Percentiles rank a stretch among this genome's conserved stretches.
Conservation (phyloP, 1,140 invertebrate genomes). For the Trichomalopsis sarcophagae region DNA sequence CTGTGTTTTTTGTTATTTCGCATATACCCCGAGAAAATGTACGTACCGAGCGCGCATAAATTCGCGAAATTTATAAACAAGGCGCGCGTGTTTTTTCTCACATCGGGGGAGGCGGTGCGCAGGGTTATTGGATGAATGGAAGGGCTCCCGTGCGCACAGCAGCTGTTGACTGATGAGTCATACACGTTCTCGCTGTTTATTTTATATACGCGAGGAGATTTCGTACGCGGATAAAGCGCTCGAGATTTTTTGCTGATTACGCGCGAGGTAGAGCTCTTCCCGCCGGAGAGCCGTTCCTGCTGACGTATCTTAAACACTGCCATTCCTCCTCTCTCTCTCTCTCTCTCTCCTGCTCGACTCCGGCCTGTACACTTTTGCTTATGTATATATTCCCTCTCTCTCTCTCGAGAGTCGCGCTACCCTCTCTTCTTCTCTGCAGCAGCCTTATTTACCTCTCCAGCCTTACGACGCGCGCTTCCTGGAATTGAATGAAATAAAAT, state of each 20-base stretch:
- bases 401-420: background rate
- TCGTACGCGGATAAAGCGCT: slow-evolving; percentile 29
- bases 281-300: slow-evolving; percentile 7
- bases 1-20: background rate
- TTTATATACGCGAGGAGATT: slow-evolving; percentile 32
- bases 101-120: no score
- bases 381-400: slow-evolving; percentile 12
- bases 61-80: slow-evolving; percentile 31
- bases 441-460: background rate
- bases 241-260: slow-evolving; percentile 49
- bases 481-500: slow-evolving; percentile 15
- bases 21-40: slow-evolving; percentile 9
- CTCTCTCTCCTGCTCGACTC: background rate
- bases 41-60: slow-evolving; percentile 15
- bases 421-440: background rate
- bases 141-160: background rate
- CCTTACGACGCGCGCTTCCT: background rate
- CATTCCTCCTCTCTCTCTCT: background rate
- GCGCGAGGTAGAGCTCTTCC: background rate
- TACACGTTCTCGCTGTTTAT: slow-evolving; percentile 39
- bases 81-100: no score
- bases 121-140: slow-evolving; percentile 2
- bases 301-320: slow-evolving; percentile 13
- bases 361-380: background rate
- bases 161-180: slow-evolving; percentile 45